phyloP scores from a whole-genome alignment of 2,888 invertebrate species.

The Isoperla grammatica region DNA sequence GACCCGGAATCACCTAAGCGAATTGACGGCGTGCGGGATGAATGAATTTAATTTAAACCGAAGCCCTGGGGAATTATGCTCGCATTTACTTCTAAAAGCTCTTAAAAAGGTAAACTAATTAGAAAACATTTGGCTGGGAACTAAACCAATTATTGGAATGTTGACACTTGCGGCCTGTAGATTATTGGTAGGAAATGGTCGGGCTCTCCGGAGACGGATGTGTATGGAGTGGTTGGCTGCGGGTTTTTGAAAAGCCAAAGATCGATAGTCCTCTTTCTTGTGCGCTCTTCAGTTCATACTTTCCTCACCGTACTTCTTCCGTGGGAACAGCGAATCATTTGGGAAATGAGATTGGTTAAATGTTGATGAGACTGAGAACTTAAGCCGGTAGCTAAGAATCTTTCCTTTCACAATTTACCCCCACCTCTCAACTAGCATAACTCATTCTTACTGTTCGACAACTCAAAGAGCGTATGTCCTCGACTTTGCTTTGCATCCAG shows the following conservation, averaged over 20 bases:
- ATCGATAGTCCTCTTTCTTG: not conserved
- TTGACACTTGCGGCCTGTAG: not conserved
- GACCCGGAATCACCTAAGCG: no score
- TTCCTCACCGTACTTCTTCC: no score
- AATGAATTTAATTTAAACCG: no score
- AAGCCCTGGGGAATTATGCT: no score
- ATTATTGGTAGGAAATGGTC: not conserved
- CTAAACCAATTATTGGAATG: not conserved
- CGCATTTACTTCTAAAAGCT: no score
- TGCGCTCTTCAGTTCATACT: not conserved
- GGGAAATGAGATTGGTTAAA: conserved; percentile 16
- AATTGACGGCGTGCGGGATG: no score
- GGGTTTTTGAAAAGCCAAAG: not conserved
- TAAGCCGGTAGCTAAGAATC: conserved; percentile 6
- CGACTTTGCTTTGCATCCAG: no score
- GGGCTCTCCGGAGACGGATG: not conserved
- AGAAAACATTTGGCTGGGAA: not conserved
- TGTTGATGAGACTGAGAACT: conserved; percentile 16
- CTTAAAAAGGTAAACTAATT: not conserved
- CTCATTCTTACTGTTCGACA: conserved; percentile 6
- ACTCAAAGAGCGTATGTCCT: no score
- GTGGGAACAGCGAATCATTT: conserved; percentile 13
- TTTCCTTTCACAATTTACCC: not conserved
- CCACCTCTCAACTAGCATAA: conserved; percentile 3
- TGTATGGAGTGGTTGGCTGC: not conserved